Base-by-base conservation (phyloP, 2,888 invertebrate genomes). In the Idaea straminata region DNA sequence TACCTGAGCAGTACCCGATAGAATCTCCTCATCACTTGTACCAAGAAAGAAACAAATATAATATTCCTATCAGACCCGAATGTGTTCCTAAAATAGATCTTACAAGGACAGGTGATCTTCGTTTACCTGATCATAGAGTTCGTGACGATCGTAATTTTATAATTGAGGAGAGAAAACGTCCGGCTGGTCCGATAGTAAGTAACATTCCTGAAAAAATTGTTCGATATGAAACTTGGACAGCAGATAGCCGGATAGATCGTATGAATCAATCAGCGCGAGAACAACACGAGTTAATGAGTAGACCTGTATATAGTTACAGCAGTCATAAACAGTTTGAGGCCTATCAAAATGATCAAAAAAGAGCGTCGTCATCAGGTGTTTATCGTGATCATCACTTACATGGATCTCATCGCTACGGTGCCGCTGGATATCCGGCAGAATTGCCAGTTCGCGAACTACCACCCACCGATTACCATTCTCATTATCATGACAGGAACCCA, bases 121-220 rank as follows among this genome's bases (percentile, higher is more conserved):
- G 87, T 69, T 84, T 78, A 67, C 66, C 79, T 59, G 89, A 89
- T 62, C 85, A 71, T 74, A 86, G 88, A 79, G 77, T 87, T 72
- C 85, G 92, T 57, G 89, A 91, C 72, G 92, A 92, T 70, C 80
- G 91, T 64, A 80, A 89, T 69, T 87, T 88, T 72, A 82, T 87
- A 68, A 87, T 88, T 71, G 92, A 91, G 77, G 92, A 92, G 62
- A 84, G 92, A 72, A 93, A 93, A 80, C 86, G 93, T 62, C 80
- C 86, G 7, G 79, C 85, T 3, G 89, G 87, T 57, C 86, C 89
- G 16, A 87, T 91, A 57, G 82, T 87, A 58, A 93, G 82, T 76
- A 92, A 92, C 88, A 91, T 93, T 87, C 93, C 93, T 66, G 91
- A 92, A 70, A 93, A 93, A 80, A 87, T 89, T 67, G 80, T 88